Evolutionary conservation across 2,113 vertebrate species (phyloP).

Genomic region (Ranitomeya variabilis): DNA sequence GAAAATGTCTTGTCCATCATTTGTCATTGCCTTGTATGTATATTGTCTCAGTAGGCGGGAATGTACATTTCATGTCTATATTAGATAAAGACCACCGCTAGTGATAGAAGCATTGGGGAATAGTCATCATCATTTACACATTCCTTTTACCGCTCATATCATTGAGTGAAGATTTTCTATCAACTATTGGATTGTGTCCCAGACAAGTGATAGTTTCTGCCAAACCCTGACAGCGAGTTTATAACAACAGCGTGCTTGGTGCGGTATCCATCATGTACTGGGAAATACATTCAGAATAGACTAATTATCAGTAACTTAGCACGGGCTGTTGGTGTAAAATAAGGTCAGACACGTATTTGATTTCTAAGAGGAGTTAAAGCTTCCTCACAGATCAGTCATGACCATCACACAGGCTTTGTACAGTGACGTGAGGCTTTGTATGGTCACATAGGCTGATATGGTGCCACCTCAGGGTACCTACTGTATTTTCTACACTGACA

Average conservation of each 20-base stretch:
- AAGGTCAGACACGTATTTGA: too few species aligned
- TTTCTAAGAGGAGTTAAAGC: not conserved
- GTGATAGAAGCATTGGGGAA: not conserved
- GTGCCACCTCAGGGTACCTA: not conserved
- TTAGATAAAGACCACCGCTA: not conserved
- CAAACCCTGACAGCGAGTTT: not conserved
- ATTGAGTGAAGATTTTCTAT: not conserved
- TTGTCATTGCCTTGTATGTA: not conserved
- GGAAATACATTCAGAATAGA: not conserved
- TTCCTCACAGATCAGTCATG: not conserved
- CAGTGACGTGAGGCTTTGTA: not conserved
- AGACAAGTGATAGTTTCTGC: not conserved
- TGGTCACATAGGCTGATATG: not conserved
- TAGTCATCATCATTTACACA: not conserved
- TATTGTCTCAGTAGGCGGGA: not conserved
- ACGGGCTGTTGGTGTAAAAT: not conserved
- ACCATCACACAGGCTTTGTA: not conserved
- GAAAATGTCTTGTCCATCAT: not conserved
- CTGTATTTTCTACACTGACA: not conserved
- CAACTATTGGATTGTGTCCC: constrained; percentile 1
- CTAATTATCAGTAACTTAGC: not conserved
- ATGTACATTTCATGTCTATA: not conserved
- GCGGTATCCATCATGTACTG: not conserved
- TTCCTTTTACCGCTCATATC: not conserved
- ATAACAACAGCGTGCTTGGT: not conserved